A percentile compares a stretch with the other conserved stretches of the same genome.
These are phyloP conservation scores for Nasonia longicornis DNA, from an alignment of 1,140 invertebrate genomes.

Conservation along the genomic window DNA sequence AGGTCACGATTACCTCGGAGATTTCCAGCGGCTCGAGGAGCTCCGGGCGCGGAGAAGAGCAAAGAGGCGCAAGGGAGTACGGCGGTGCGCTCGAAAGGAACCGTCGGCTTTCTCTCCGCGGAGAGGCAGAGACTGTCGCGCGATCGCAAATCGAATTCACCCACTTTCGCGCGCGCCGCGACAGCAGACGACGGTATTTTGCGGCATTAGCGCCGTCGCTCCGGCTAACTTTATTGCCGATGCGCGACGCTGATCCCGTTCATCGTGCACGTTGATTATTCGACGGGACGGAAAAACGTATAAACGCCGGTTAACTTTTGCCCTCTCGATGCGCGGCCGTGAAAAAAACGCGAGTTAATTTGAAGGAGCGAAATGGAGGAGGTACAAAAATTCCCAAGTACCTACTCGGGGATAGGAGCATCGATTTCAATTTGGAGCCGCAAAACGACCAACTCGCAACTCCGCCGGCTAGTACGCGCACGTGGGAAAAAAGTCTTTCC, in stretches of 20 bases:
- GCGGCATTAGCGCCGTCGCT: constrained; percentile 63
- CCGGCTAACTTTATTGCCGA: constrained; percentile 64
- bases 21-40: neutral
- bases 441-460: neutral
- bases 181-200: constrained; percentile 53
- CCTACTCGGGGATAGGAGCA: neutral
- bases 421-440: constrained; percentile 9
- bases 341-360: neutral
- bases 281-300: neutral
- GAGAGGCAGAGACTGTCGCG: constrained; percentile 20
- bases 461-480: neutral
- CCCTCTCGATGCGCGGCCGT: neutral
- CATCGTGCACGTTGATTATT: neutral
- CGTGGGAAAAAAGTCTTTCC: neutral
- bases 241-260: neutral
- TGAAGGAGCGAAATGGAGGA: neutral
- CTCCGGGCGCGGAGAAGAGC: neutral
- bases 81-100: neutral
- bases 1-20: constrained; percentile 25
- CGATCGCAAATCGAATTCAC: constrained; percentile 60
- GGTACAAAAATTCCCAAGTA: neutral
- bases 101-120: neutral
- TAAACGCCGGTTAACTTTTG: neutral
- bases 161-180: constrained; percentile 51
- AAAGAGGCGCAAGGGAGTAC: constrained; percentile 8